These are phyloP conservation scores for Saturnia pavonia DNA, from an alignment of 2,888 invertebrate species.

Conservation along the genomic window DNA sequence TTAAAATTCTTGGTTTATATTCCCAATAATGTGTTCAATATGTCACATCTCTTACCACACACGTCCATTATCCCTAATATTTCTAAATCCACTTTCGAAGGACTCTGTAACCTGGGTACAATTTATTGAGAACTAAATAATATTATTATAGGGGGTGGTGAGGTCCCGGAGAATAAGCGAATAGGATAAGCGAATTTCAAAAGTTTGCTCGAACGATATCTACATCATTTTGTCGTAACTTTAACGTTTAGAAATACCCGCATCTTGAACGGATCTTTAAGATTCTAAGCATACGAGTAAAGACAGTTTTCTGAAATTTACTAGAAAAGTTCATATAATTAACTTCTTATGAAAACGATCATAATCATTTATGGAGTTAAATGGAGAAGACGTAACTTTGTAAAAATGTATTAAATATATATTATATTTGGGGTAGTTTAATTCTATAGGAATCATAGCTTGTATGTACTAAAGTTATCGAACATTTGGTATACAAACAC, in stretches of 20 bases:
- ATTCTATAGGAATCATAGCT: too few relatives aligned
- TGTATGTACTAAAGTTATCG: too few relatives aligned
- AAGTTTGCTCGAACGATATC: neutral
- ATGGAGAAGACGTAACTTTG: too few relatives aligned
- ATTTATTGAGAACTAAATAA: constrained; percentile 9
- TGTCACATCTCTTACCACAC: neutral
- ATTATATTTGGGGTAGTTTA: too few relatives aligned
- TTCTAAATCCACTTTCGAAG: constrained; percentile 12
- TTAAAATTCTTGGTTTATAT: neutral
- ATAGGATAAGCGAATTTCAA: constrained; percentile 3
- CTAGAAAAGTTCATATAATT: neutral
- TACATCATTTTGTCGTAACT: neutral
- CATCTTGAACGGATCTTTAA: neutral
- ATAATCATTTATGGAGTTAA: neutral
- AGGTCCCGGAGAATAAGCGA: constrained; percentile 2
- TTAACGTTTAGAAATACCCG: neutral
- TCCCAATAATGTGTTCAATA: neutral
- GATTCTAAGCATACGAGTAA: neutral
- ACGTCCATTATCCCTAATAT: constrained; percentile 5
- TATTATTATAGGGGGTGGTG: constrained; percentile 4
- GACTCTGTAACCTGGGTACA: constrained; percentile 7
- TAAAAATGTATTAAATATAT: too few relatives aligned
- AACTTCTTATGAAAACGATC: neutral
- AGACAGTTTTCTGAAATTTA: neutral
- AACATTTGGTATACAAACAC: too few relatives aligned